A percentile compares a stretch with the other conserved stretches of the same genome.
Conservation (phyloP, 2,113 vertebrate genomes). For the Nothobranchius furzeri region DNA sequence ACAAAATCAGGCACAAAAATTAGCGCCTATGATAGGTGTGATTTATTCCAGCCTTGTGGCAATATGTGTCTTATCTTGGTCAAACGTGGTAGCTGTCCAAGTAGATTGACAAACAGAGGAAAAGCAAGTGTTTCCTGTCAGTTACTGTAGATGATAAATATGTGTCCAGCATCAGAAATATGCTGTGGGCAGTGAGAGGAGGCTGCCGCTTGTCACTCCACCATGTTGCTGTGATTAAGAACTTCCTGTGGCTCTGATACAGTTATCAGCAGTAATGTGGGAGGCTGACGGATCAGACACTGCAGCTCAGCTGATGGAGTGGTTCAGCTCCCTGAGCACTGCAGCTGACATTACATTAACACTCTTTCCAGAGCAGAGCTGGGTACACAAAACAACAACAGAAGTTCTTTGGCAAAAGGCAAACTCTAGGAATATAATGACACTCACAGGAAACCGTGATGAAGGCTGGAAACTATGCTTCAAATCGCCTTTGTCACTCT, state of each 20-base stretch:
- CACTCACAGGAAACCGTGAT: constrained; percentile 50
- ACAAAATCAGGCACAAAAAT: no score
- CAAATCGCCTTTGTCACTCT: constrained; percentile 68
- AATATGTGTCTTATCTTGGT: neutral
- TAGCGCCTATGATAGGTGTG: no score
- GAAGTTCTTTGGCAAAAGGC: constrained; percentile 23
- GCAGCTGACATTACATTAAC: constrained; percentile 61
- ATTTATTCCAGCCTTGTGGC: no score
- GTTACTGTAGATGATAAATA: constrained; percentile 26
- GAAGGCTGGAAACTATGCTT: constrained; percentile 53
- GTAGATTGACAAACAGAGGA: neutral
- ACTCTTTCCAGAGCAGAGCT: constrained; percentile 30
- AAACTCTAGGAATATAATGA: constrained; percentile 49
- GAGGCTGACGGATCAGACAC: constrained; percentile 51
- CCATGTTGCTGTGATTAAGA: constrained; percentile 61
- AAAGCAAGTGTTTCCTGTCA: constrained; percentile 40
- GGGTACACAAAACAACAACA: constrained; percentile 51
- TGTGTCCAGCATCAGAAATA: constrained; percentile 13
- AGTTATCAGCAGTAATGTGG: constrained; percentile 53
- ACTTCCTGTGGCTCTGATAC: constrained; percentile 39
- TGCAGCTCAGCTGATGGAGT: constrained; percentile 51
- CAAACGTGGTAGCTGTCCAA: constrained; percentile 16
- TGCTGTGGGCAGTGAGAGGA: constrained; percentile 27
- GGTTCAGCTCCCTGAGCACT: constrained; percentile 47
- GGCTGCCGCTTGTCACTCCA: constrained; percentile 30